Percentiles rank a stretch among this genome's conserved stretches.
Evolutionary conservation across 2,113 vertebrate species (phyloP).

Genomic region (Epinephelus cyanopodus): DNA sequence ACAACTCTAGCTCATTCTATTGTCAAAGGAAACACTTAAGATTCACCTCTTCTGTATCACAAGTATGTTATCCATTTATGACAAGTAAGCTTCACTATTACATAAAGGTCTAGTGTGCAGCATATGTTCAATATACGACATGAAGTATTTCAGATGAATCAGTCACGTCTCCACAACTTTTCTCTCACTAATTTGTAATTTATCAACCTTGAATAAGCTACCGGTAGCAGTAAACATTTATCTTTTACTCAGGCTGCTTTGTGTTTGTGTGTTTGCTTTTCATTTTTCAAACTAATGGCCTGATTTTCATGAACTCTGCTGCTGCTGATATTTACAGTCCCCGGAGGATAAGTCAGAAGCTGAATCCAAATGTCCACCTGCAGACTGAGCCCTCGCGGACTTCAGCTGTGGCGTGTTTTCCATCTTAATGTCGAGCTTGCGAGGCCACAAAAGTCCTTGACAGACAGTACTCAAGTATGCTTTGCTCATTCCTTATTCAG

Average conservation of each 20-base stretch:
- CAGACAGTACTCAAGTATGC: too few species aligned
- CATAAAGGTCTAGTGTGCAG: not conserved
- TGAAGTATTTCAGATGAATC: not conserved
- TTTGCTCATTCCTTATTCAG: too few species aligned
- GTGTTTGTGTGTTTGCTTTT: not conserved
- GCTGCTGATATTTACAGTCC: not conserved
- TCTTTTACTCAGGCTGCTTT: not conserved
- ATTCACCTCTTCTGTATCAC: not conserved
- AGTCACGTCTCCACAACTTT: not conserved
- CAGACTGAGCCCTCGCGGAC: too few species aligned
- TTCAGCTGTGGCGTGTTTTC: too few species aligned
- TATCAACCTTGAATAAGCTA: not conserved
- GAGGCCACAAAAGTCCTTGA: too few species aligned
- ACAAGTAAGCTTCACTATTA: not conserved
- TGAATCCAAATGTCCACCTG: too few species aligned
- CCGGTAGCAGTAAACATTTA: not conserved
- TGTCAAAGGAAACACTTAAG: not conserved
- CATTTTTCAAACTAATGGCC: not conserved
- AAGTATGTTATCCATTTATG: not conserved
- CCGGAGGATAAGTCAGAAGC: not conserved
- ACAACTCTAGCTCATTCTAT: not conserved
- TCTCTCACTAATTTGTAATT: not conserved
- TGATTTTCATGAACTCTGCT: not conserved
- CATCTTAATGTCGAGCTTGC: too few species aligned
- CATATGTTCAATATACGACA: not conserved